These are phyloP conservation scores for Sebastes hubbsi DNA, from an alignment of 2,797 vertebrate genomes.

Conservation along the genomic window DNA sequence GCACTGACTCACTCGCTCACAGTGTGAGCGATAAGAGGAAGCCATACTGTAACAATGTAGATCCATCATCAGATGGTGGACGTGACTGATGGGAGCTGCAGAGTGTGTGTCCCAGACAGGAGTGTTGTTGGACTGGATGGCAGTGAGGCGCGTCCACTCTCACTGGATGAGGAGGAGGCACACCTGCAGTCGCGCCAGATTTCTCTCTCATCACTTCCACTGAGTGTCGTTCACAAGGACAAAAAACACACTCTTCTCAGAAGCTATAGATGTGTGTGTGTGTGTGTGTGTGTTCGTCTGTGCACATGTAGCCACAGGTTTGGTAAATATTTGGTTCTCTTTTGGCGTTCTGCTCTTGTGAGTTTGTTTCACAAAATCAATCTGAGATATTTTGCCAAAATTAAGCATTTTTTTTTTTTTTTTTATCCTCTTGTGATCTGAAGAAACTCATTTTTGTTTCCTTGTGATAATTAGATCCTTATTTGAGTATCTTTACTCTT, in stretches of 20 bases:
- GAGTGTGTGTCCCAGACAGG: slow-evolving; percentile 24
- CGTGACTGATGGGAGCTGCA: slow-evolving; percentile 39
- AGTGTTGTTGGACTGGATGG: slow-evolving; percentile 50
- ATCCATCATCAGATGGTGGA: slow-evolving; percentile 52
- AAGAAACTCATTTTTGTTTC: neutral
- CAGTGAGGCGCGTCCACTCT: slow-evolving; percentile 71
- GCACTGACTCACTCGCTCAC: neutral
- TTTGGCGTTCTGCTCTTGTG: neutral
- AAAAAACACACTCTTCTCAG: slow-evolving; percentile 32
- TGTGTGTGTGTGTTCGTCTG: neutral
- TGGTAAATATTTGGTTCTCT: neutral
- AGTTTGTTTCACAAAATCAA: neutral
- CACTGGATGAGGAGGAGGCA: slow-evolving; percentile 52
- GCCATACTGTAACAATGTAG: slow-evolving; percentile 32
- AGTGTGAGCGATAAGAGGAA: neutral
- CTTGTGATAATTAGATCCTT: neutral
- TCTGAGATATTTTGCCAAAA: neutral
- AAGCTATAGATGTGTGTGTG: neutral
- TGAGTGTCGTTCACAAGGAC: slow-evolving; percentile 54
- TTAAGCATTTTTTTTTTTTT: neutral
- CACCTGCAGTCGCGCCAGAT: slow-evolving; percentile 73
- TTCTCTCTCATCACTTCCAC: slow-evolving; percentile 73
- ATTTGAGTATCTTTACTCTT: neutral
- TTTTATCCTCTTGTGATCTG: no score
- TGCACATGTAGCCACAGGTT: slow-evolving; percentile 48